phyloP scores from a whole-genome alignment of 2,113 vertebrate genomes.

The Nesoenas mayeri region DNA sequence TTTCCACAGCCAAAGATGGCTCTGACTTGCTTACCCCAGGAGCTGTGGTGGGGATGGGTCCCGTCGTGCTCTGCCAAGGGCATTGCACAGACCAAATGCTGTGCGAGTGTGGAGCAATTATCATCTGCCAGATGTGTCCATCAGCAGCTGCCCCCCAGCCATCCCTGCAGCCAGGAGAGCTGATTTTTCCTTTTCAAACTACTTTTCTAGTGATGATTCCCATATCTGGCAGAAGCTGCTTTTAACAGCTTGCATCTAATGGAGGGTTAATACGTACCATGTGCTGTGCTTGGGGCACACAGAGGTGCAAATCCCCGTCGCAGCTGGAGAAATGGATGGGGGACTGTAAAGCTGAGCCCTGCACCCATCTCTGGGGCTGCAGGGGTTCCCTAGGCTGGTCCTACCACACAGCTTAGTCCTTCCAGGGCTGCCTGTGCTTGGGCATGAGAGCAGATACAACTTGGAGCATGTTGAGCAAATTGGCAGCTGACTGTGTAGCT shows the following conservation, averaged over 20 bases:
- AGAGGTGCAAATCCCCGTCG: neutral
- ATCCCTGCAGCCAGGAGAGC: neutral
- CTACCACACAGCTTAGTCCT: neutral
- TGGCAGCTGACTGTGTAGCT: neutral
- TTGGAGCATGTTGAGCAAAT: neutral
- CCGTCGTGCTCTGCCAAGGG: neutral
- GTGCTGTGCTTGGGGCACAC: neutral
- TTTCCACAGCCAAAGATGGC: neutral
- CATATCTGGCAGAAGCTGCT: neutral
- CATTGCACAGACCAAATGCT: fast-evolving
- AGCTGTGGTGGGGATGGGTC: neutral
- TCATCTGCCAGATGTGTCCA: neutral
- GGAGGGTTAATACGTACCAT: neutral
- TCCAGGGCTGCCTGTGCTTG: neutral
- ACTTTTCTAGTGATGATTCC: neutral
- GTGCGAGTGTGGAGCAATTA: neutral
- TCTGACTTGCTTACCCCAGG: neutral
- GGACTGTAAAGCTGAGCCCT: neutral
- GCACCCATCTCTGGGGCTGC: neutral
- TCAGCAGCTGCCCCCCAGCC: constrained; percentile 19
- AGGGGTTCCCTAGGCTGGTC: neutral
- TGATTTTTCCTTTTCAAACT: neutral
- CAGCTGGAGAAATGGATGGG: neutral
- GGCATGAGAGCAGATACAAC: neutral
- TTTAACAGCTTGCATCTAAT: neutral